Evolutionary conservation across 2,888 invertebrate species (phyloP).

Genomic region (Drosophila ustulata): DNA sequence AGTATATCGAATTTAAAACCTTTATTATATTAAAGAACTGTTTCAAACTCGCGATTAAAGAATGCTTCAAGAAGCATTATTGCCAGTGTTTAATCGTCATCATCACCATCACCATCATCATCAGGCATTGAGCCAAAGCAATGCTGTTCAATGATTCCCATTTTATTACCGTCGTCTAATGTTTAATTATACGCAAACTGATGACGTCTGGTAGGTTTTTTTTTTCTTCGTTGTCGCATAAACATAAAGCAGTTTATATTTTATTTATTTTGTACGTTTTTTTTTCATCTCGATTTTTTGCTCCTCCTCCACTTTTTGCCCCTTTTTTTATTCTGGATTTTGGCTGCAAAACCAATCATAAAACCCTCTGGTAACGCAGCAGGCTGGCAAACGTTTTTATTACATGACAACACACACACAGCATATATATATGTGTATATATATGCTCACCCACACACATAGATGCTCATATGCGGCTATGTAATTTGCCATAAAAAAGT

Average conservation of each 20-base stretch:
- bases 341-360: slow-evolving; percentile 71
- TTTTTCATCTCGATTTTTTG: slow-evolving; percentile 17
- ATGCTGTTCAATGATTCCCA: slow-evolving; percentile 35
- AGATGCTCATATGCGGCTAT: slow-evolving; percentile 61
- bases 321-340: slow-evolving; percentile 44
- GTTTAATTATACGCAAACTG: slow-evolving; percentile 71
- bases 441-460: slow-evolving; percentile 8
- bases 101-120: slow-evolving; percentile 7
- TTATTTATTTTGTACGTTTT: slow-evolving; percentile 69
- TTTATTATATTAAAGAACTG: too few relatives aligned
- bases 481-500: slow-evolving; percentile 80
- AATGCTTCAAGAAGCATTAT: too few relatives aligned
- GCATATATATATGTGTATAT: slow-evolving; percentile 16
- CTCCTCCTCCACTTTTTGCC: slow-evolving; percentile 24
- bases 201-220: slow-evolving; percentile 62
- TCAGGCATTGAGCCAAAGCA: slow-evolving; percentile 8
- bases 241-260: slow-evolving; percentile 79
- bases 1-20: background rate
- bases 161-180: slow-evolving; percentile 66
- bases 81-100: background rate
- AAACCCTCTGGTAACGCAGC: slow-evolving; percentile 57
- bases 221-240: slow-evolving; percentile 63
- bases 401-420: slow-evolving; percentile 34
- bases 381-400: slow-evolving; percentile 71
- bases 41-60: too few relatives aligned